Percentiles rank a stretch among this genome's conserved stretches.
These are phyloP conservation scores for Neria commutata DNA, from an alignment of 2,888 invertebrate species.

Conservation along the genomic window DNA sequence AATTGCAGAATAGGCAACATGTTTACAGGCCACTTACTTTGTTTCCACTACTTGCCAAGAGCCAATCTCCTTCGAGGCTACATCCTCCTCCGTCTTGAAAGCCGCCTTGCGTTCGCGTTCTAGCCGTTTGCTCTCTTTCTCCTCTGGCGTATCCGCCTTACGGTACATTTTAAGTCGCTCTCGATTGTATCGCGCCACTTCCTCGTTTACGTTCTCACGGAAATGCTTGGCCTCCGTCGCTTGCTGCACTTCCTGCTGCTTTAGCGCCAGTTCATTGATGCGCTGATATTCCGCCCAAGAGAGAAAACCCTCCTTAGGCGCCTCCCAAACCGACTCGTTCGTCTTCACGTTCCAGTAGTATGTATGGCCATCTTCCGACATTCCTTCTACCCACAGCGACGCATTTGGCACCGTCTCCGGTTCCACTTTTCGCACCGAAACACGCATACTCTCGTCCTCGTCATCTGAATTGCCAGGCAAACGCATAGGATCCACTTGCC, in stretches of 20 bases:
- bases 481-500: slow-evolving; percentile 59
- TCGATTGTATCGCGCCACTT: slow-evolving; percentile 62
- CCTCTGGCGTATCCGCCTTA: slow-evolving; percentile 46
- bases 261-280: slow-evolving; percentile 63
- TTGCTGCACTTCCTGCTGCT: slow-evolving; percentile 63
- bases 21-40: slow-evolving; percentile 61
- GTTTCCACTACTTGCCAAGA: slow-evolving; percentile 74
- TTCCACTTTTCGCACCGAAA: slow-evolving; percentile 46
- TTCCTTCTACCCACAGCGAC: slow-evolving; percentile 79
- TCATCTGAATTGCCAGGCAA: slow-evolving; percentile 54
- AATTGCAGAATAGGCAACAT: background rate
- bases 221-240: slow-evolving; percentile 62
- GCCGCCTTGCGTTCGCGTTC: slow-evolving; percentile 62
- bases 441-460: slow-evolving; percentile 45
- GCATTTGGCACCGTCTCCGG: slow-evolving; percentile 47
- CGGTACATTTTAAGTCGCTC: slow-evolving; percentile 55
- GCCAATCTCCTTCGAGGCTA: slow-evolving; percentile 72
- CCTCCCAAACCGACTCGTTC: slow-evolving; percentile 79
- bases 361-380: slow-evolving; percentile 74
- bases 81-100: slow-evolving; percentile 63
- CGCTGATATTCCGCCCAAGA: slow-evolving; percentile 71
- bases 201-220: slow-evolving; percentile 62
- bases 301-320: slow-evolving; percentile 75
- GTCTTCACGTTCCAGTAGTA: slow-evolving; percentile 89
- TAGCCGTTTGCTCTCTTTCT: slow-evolving; percentile 49